phyloP scores from a whole-genome alignment of 2,113 vertebrate genomes.

The Struthidea cinerea region DNA sequence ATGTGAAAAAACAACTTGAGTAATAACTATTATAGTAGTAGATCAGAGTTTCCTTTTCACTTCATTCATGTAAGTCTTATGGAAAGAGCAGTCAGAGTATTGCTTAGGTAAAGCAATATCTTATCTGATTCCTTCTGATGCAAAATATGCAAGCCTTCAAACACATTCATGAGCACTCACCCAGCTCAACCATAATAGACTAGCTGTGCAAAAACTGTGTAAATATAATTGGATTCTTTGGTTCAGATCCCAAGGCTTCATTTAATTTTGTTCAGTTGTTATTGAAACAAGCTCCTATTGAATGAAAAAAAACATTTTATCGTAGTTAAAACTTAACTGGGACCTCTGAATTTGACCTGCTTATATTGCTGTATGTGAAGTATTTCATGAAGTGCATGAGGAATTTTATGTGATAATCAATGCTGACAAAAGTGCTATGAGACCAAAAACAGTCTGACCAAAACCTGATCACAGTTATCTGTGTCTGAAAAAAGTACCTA shows the following conservation, averaged over 20 bases:
- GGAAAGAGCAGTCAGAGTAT: background rate
- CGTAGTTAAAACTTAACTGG: background rate
- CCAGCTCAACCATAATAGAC: background rate
- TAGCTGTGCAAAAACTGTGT: background rate
- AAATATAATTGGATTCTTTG: conserved; percentile 45
- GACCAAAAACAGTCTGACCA: background rate
- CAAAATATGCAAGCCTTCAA: background rate
- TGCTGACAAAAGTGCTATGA: background rate
- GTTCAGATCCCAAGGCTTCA: background rate
- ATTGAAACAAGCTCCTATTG: background rate
- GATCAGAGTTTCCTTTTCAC: background rate
- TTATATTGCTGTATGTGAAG: background rate
- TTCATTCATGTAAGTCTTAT: background rate
- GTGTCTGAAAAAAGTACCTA: conserved; percentile 45
- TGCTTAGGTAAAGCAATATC: background rate
- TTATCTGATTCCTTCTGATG: background rate
- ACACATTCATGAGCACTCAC: background rate
- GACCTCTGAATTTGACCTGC: background rate
- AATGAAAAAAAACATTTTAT: background rate
- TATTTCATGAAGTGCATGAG: background rate
- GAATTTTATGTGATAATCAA: conserved; percentile 26
- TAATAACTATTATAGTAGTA: background rate
- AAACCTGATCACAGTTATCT: conserved; percentile 35
- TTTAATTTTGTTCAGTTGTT: background rate
- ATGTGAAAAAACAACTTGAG: background rate